A percentile compares a stretch with the other conserved stretches of the same genome.
phyloP scores from a whole-genome alignment of 2,888 invertebrate genomes.

The Tenthredo scrophulariae region DNA sequence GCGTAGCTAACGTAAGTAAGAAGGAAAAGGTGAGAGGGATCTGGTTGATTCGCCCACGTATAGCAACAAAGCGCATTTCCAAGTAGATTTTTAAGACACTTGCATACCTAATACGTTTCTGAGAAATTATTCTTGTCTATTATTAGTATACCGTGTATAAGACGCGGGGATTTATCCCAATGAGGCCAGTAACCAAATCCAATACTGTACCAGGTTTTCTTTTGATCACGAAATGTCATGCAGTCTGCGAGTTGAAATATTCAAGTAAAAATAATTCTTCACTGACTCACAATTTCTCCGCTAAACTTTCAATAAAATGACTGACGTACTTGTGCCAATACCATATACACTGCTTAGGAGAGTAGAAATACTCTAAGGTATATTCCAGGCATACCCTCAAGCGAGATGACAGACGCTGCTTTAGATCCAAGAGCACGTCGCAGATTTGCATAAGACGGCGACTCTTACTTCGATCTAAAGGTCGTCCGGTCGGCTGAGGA shows the following conservation, averaged over 20 bases:
- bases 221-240: constrained; percentile 27
- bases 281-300: constrained; percentile 24
- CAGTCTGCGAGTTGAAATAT: neutral
- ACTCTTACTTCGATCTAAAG: constrained; percentile 46
- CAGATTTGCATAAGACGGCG: constrained; percentile 46
- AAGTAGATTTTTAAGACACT: neutral
- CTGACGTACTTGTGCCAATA: constrained; percentile 27
- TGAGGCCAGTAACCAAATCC: neutral
- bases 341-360: neutral
- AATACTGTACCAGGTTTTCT: neutral
- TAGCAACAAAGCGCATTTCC: constrained; percentile 34
- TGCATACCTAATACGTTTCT: neutral
- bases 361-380: neutral
- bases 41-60: constrained; percentile 53
- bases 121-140: neutral
- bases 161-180: neutral
- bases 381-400: neutral
- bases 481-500: constrained; percentile 39
- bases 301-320: constrained; percentile 8
- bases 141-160: neutral
- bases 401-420: constrained; percentile 45
- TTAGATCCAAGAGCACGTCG: constrained; percentile 44
- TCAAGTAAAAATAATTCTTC: neutral
- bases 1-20: constrained; percentile 21
- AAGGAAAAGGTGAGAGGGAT: constrained; percentile 45